Evolutionary conservation across 2,113 vertebrate genomes (phyloP).

Genomic region (Heterocephalus glaber): DNA sequence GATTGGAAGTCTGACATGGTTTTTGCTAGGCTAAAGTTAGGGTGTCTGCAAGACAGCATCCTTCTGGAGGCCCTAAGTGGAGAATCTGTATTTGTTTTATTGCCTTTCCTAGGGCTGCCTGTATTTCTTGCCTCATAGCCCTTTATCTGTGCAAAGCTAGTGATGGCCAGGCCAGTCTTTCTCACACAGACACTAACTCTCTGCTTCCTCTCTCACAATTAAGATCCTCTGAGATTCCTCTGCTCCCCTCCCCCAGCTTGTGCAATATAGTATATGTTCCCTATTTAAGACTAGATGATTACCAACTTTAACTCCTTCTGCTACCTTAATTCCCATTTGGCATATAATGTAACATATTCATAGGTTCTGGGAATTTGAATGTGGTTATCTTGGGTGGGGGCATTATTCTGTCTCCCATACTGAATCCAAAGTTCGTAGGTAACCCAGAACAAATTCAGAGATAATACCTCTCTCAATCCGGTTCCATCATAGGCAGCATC

Average conservation of each 20-base stretch:
- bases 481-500: neutral
- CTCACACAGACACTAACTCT: neutral
- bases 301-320: neutral
- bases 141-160: neutral
- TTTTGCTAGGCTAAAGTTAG: neutral
- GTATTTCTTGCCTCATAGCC: neutral
- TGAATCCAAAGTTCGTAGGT: neutral
- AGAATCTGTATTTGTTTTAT: neutral
- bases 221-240: neutral
- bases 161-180: neutral
- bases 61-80: neutral
- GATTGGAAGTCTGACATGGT: neutral
- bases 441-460: neutral
- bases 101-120: neutral
- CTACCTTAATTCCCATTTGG: neutral
- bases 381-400: neutral
- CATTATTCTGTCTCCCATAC: neutral
- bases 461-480: neutral
- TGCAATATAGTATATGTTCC: neutral
- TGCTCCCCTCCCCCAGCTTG: neutral
- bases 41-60: neutral
- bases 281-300: neutral
- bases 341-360: neutral
- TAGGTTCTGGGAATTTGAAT: neutral
- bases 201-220: neutral